Conservation (phyloP, 2,113 vertebrate genomes). For the Zosterops hypoxanthus region DNA sequence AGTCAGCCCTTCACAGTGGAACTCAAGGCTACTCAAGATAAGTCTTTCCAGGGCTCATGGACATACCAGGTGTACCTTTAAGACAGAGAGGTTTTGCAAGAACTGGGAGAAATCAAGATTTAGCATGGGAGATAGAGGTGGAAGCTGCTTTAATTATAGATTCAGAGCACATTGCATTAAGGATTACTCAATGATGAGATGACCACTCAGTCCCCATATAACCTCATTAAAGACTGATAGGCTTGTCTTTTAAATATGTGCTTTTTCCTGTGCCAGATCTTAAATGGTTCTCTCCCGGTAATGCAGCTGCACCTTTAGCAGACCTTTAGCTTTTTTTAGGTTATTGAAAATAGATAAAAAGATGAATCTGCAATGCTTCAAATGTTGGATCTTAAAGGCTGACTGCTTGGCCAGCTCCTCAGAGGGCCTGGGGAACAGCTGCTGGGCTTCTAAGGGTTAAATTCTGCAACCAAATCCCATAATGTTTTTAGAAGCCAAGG, state of each 20-base stretch:
- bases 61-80: not conserved
- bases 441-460: not conserved
- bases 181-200: slow-evolving; percentile 35
- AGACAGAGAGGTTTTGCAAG: not conserved
- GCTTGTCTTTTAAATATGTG: slow-evolving; percentile 30
- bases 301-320: slow-evolving; percentile 23
- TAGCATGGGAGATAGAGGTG: not conserved
- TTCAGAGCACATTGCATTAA: slow-evolving; percentile 27
- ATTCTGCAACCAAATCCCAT: not conserved
- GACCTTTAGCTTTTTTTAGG: slow-evolving; percentile 8
- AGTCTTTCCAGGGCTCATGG: not conserved
- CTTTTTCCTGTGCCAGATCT: slow-evolving; percentile 27
- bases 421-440: not conserved
- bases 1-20: not conserved
- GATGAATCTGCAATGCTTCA: slow-evolving; percentile 4
- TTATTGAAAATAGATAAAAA: slow-evolving; percentile 9
- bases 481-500: not conserved
- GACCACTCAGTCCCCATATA: slow-evolving; percentile 39
- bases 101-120: slow-evolving; percentile 19
- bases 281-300: slow-evolving; percentile 29
- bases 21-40: not conserved
- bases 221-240: slow-evolving; percentile 44
- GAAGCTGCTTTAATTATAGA: slow-evolving; percentile 47
- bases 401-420: not conserved
- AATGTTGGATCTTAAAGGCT: not conserved